These are phyloP conservation scores for Ametastegia equiseti DNA, from an alignment of 2,888 invertebrate species.

Conservation along the genomic window DNA sequence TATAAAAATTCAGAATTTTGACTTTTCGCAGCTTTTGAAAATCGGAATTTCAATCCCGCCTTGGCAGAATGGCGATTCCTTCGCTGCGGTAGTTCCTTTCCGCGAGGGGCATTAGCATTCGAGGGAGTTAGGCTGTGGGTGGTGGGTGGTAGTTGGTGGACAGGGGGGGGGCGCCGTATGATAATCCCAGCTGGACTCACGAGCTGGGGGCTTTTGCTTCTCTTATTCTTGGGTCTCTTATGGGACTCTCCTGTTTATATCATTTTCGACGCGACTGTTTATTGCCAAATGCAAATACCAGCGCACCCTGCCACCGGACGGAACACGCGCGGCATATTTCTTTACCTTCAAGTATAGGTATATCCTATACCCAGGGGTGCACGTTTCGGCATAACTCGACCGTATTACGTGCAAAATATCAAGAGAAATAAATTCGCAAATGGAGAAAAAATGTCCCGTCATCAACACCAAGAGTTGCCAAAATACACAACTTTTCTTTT, in stretches of 20 bases:
- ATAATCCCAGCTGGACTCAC: conserved; percentile 45
- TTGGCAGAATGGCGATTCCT: not conserved
- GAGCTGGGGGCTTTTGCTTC: conserved; percentile 27
- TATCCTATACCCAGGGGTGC: not conserved
- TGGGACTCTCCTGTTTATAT: conserved; percentile 61
- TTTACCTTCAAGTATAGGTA: conserved; percentile 8
- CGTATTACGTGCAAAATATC: conserved; percentile 1
- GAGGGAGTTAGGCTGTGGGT: conserved; percentile 31
- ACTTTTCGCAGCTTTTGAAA: not conserved
- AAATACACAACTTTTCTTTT: no score
- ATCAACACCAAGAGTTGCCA: no score
- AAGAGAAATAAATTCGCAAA: not conserved
- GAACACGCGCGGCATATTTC: conserved; percentile 46
- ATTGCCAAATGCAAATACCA: conserved; percentile 67
- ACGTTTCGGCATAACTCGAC: conserved; percentile 38
- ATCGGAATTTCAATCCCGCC: not conserved
- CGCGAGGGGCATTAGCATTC: conserved; percentile 31
- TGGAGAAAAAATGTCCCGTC: not conserved
- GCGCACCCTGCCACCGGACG: conserved; percentile 55
- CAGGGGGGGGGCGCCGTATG: not conserved
- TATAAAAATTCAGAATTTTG: no score
- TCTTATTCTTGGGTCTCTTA: conserved; percentile 24
- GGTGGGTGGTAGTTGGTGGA: conserved; percentile 2
- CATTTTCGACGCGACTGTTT: conserved; percentile 68
- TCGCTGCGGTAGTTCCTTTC: conserved; percentile 1